These are phyloP conservation scores for Bambusicola thoracicus DNA, from an alignment of 2,113 vertebrate genomes.

Conservation along the genomic window DNA sequence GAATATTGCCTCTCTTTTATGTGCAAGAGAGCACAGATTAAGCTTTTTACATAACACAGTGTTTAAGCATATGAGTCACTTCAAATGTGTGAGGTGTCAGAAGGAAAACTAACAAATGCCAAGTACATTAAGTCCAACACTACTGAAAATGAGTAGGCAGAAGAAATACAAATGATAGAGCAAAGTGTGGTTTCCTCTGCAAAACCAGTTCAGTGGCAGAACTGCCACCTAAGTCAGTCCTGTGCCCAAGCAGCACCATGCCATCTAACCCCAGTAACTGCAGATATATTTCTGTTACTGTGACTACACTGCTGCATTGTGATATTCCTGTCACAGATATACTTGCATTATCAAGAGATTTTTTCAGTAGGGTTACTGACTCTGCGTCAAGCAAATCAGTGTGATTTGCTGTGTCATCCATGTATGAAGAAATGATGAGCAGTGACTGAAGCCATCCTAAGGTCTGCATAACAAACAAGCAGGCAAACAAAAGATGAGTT, in stretches of 20 bases:
- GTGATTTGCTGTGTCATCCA: background rate
- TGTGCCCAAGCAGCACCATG: rapidly evolving
- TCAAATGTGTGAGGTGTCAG: background rate
- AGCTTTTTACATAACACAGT: background rate
- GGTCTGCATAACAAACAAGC: background rate
- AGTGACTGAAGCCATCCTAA: background rate
- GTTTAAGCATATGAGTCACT: background rate
- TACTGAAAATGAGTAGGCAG: background rate
- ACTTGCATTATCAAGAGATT: background rate
- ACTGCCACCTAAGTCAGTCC: background rate
- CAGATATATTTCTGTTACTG: background rate
- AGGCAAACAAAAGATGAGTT: background rate
- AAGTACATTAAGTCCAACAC: background rate
- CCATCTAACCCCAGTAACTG: background rate
- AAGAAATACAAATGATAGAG: background rate
- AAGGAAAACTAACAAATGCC: background rate
- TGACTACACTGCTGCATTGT: rapidly evolving
- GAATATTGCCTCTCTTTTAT: background rate
- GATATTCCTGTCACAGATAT: background rate
- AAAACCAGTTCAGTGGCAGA: background rate
- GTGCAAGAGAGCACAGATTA: background rate
- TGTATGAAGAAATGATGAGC: background rate
- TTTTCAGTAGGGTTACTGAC: background rate
- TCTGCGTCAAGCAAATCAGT: background rate
- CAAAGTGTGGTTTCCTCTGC: background rate